Percentiles rank a stretch among this genome's conserved stretches.
Conservation (phyloP, 2,797 vertebrate genomes). For the Myotis myotis region DNA sequence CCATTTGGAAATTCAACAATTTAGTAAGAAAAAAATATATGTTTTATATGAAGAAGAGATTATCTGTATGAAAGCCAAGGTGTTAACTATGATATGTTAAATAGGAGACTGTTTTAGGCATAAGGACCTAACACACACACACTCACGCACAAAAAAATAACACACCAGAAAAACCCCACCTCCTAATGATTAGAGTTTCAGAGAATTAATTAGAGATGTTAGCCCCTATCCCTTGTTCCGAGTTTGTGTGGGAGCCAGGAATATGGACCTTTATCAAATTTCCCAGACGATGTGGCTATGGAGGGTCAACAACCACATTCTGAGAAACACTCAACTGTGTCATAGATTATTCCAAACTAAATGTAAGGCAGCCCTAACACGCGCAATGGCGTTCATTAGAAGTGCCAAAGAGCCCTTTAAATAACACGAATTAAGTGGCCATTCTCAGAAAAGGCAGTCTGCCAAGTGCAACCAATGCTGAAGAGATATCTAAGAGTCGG, state of each 20-base stretch:
- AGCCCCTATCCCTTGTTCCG: not conserved
- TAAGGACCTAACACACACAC: not conserved
- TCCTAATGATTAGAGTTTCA: not conserved
- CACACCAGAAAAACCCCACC: too few species aligned
- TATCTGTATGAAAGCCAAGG: not conserved
- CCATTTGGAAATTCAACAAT: not conserved
- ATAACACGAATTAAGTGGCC: constrained; percentile 25
- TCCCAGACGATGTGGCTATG: not conserved
- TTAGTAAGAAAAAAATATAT: not conserved
- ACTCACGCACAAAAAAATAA: too few species aligned
- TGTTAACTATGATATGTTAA: not conserved
- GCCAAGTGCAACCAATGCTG: not conserved
- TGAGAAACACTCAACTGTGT: not conserved
- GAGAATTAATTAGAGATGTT: not conserved
- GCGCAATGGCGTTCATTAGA: not conserved
- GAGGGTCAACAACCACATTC: not conserved
- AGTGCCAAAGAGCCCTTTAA: not conserved
- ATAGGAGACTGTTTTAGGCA: not conserved
- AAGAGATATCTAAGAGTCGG: not conserved
- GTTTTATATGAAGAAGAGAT: not conserved
- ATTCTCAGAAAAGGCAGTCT: not conserved
- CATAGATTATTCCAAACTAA: not conserved
- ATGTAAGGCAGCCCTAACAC: not conserved
- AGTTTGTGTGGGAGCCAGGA: not conserved
- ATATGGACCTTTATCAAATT: not conserved